Base-by-base conservation (phyloP, 2,888 invertebrate species). In the Acanthosoma haemorrhoidale region DNA sequence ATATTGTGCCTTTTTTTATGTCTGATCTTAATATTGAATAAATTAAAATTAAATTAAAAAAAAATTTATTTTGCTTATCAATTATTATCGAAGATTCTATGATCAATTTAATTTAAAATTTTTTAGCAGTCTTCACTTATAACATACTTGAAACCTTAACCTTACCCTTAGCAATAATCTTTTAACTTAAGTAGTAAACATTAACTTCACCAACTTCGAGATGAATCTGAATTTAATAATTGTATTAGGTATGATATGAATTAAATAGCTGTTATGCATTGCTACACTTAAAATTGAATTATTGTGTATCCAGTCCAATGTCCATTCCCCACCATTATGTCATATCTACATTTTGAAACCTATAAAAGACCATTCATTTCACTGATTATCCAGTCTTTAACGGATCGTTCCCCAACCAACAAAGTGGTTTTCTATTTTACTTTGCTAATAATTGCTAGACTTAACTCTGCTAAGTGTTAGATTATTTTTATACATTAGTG, bases 281-380 rank as follows among this genome's bases (percentile, higher is more conserved):
- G 1, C 21, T 18, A 29, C 2, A n/a, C 2, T 5, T 1, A 21
- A 51, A 6, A 21, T 25, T 3, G 4, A 25, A 29, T n/a, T 5
- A n/a, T 13, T 51, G 2, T 25, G 21, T 51, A 59, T 64, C 25
- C 15, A 38, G 41, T 64, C 43, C 64, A 64, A 43, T 31, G 43
- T 43, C 15, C 43, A 64, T 64, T 43, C 64, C 64, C 64, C 64
- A 41, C 43, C 39, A 39, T 61, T 36, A 21, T 25, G 11, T 32
- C 21, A 16, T 61, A 25, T 38, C 38, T 3, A 21, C 18, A 38
- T 61, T n/a, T 61, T n/a, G 6, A 15, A 61, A 36, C 16, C 61
- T 61, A 61, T 61, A 61, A n/a, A 61, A 61, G 51, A 29, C 25
- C 51, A 4, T 13, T 25, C 18, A 2, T 51, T 51, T 25, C 8